A percentile compares a stretch with the other conserved stretches of the same genome.
Evolutionary conservation across 2,797 vertebrate species (phyloP).

Genomic region (Danio kyathit): DNA sequence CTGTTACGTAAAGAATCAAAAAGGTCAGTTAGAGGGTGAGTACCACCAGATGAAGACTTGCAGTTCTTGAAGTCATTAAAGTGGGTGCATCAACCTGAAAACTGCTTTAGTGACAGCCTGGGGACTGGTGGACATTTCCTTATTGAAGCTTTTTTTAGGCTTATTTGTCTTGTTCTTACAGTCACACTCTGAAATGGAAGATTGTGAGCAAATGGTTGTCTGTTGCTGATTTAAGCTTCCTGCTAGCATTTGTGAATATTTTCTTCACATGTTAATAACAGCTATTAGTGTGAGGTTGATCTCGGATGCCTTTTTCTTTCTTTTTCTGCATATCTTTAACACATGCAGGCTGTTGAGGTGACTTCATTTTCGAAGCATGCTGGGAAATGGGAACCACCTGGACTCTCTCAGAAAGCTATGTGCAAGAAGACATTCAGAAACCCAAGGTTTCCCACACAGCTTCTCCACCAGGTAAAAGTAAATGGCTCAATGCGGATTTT

Average conservation of each 20-base stretch:
- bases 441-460: background rate
- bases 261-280: slow-evolving; percentile 2
- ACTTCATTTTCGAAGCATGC: slow-evolving; percentile 7
- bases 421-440: slow-evolving; percentile 26
- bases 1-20: slow-evolving; percentile 32
- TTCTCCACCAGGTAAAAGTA: slow-evolving; percentile 2
- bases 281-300: background rate
- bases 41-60: slow-evolving; percentile 12
- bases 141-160: slow-evolving; percentile 4
- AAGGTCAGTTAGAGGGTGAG: slow-evolving; percentile 30
- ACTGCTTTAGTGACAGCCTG: slow-evolving; percentile 10
- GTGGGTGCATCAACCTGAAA: slow-evolving; percentile 7
- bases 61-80: background rate
- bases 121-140: slow-evolving; percentile 1
- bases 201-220: background rate
- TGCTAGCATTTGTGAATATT: background rate
- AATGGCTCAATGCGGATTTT: background rate
- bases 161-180: slow-evolving; percentile 26
- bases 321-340: slow-evolving; percentile 32
- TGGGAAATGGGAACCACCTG: slow-evolving; percentile 66
- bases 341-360: slow-evolving; percentile 40
- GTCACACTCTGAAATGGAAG: background rate
- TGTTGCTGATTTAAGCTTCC: background rate
- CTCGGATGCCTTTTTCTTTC: background rate
- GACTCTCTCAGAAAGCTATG: slow-evolving; percentile 37